These are phyloP conservation scores for Pandemis corylana DNA, from an alignment of 2,888 invertebrate genomes.

Conservation along the genomic window DNA sequence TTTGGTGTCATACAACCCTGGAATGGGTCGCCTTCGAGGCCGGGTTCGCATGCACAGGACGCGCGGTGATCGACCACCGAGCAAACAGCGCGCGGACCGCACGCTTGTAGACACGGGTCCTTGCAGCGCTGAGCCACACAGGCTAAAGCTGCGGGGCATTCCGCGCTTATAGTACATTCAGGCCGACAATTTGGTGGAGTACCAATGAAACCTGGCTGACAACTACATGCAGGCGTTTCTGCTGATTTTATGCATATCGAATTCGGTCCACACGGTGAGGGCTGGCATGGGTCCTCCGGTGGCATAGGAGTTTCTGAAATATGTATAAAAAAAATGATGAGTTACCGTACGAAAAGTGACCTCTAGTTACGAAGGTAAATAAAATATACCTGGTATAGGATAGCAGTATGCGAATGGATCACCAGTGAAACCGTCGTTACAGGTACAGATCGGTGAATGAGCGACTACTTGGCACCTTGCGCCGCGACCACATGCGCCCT, in stretches of 20 bases:
- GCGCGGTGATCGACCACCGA: constrained; percentile 87
- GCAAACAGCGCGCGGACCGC: constrained; percentile 85
- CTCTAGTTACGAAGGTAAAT: neutral
- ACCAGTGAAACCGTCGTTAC: constrained; percentile 87
- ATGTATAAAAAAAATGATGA: neutral
- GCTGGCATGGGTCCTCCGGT: constrained; percentile 85
- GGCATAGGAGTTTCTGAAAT: constrained; percentile 53
- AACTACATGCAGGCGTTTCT: constrained; percentile 86
- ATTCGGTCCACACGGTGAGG: constrained; percentile 88
- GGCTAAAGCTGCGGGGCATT: constrained; percentile 87
- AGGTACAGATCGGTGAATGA: constrained; percentile 90
- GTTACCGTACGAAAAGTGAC: neutral
- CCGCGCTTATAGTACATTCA: constrained; percentile 88
- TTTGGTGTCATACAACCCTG: constrained; percentile 78
- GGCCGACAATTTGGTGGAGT: constrained; percentile 88
- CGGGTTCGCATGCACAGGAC: constrained; percentile 86
- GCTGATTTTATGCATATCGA: constrained; percentile 86
- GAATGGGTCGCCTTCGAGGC: constrained; percentile 87
- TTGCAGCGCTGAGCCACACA: constrained; percentile 87
- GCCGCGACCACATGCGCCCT: constrained; percentile 89
- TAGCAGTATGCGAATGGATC: constrained; percentile 89
- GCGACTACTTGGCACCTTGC: constrained; percentile 90
- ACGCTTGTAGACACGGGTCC: constrained; percentile 88
- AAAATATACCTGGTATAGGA: constrained; percentile 80
- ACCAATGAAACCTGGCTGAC: constrained; percentile 86